phyloP scores from a whole-genome alignment of 1,140 invertebrate species.

The Lepidurus couesii region DNA sequence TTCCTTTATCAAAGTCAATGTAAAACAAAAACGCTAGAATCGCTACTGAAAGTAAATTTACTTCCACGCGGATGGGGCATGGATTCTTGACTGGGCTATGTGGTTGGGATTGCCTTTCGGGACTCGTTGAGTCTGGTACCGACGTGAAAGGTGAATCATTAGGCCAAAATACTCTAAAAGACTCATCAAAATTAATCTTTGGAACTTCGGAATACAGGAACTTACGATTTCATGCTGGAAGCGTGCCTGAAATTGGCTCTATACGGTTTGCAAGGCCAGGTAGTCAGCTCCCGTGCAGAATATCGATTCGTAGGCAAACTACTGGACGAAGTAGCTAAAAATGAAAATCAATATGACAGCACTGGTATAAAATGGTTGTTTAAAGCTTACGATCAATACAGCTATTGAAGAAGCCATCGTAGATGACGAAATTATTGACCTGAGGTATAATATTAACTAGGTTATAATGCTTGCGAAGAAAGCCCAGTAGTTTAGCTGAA shows the following conservation, averaged over 20 bases:
- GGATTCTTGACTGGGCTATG: not conserved
- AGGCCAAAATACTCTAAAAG: not conserved
- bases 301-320: not conserved
- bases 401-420: conserved; percentile 67
- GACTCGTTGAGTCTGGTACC: not conserved
- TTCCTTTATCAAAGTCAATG: not conserved
- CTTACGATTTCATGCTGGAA: conserved; percentile 6
- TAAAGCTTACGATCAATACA: not conserved
- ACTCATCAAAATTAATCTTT: not conserved
- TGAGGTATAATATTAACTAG: conserved; percentile 66
- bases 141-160: not conserved
- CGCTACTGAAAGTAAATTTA: not conserved
- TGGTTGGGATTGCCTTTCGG: not conserved
- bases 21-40: not conserved
- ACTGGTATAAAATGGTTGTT: not conserved
- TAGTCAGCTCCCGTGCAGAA: not conserved
- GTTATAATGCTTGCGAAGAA: conserved; percentile 76
- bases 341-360: not conserved
- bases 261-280: not conserved
- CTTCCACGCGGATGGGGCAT: not conserved
- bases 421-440: conserved; percentile 83
- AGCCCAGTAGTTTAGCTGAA: conserved; percentile 76
- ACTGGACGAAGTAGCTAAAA: not conserved
- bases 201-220: not conserved
- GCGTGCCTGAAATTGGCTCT: not conserved